A percentile compares a stretch with the other conserved stretches of the same genome.
Conservation (phyloP, 1,140 invertebrate genomes). For the Drosophila miranda region DNA sequence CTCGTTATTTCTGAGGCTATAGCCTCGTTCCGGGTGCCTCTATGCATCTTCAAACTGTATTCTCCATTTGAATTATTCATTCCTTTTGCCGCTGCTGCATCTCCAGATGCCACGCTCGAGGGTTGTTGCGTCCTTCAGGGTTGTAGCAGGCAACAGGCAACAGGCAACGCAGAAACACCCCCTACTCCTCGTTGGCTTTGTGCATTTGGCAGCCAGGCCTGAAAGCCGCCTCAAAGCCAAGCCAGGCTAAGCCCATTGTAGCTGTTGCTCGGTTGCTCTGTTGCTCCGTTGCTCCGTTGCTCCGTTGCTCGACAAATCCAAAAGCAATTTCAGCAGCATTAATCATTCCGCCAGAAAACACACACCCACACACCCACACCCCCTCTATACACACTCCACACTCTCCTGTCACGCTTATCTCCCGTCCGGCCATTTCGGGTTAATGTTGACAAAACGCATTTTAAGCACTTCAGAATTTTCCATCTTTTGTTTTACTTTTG, state of each 20-base stretch:
- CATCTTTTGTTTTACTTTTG: conserved; percentile 57
- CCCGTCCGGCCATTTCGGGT: conserved; percentile 42
- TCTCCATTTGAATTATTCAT: conserved; percentile 64
- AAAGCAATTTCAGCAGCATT: conserved; percentile 76
- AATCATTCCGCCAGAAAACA: conserved; percentile 53
- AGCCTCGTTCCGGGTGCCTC: conserved; percentile 24
- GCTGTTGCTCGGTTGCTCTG: conserved; percentile 38
- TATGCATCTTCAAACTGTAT: conserved; percentile 51
- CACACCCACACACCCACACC: background rate
- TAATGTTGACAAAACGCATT: conserved; percentile 80
- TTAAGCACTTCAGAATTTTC: conserved; percentile 72
- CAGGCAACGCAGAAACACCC: conserved; percentile 32
- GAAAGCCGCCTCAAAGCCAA: conserved; percentile 5
- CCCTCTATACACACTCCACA: conserved; percentile 3
- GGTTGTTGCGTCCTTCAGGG: conserved; percentile 60
- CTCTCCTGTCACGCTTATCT: conserved; percentile 37
- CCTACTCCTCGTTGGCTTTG: conserved; percentile 34
- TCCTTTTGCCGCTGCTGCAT: conserved; percentile 48
- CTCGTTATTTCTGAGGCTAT: conserved; percentile 30
- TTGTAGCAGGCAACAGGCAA: conserved; percentile 55
- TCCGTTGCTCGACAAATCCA: conserved; percentile 41
- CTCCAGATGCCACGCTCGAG: conserved; percentile 24
- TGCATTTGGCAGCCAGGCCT: conserved; percentile 55
- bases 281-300: conserved; percentile 26
- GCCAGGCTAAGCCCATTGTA: conserved; percentile 23